Evolutionary conservation across 2,888 invertebrate species (phyloP), one percentile per base, ranked within the genome.

Genomic region (Pomacea canaliculata): DNA sequence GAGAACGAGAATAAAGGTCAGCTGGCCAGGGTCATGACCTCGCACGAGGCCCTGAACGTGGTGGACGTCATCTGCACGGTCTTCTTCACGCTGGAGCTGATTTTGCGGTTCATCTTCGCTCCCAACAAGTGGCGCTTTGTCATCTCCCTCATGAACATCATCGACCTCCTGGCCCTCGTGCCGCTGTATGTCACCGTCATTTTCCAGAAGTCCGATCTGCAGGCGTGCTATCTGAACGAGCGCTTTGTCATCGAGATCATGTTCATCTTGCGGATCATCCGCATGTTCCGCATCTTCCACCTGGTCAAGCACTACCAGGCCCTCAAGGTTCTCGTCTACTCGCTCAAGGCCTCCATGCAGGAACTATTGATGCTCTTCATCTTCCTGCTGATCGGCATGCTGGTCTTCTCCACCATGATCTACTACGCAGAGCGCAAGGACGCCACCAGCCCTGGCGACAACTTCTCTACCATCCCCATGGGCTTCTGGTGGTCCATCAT

Each of bases 261-360:
- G 83, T 92, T 92, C 82, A 90, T 92, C 79, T 85, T 92, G 81
- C 89, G 92, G 66, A 92, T 92, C 74, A 90, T 92, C 76, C 86
- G 92, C 56, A 92, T 92, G 83, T 89, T 92, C 78, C 87, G 92
- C 27, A 90, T 92, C 65, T 92, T 92, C 87, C 91, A 92, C 80
- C 82, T 92, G 72, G 91, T 92, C 19, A 91, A 91, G 81, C 91
- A 91, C 82, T 92, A 91, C 80, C 91, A 91, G 78, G 92, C 92
- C 16, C 84, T 91, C 19, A 91, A 91, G 81, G 91, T 91, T 78
- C 84, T 91, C 63, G 90, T 91, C 59, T 91, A 91, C 80, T 90
- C 91, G 19, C 89, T 91, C 73, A 89, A 89, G 77, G 91, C 91
- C 23, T 91, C 91, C 74, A 88, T 91, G 79, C 89, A 90, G 80